Evolutionary conservation across 2,888 invertebrate species (phyloP).

Genomic region (Philonicus albiceps): DNA sequence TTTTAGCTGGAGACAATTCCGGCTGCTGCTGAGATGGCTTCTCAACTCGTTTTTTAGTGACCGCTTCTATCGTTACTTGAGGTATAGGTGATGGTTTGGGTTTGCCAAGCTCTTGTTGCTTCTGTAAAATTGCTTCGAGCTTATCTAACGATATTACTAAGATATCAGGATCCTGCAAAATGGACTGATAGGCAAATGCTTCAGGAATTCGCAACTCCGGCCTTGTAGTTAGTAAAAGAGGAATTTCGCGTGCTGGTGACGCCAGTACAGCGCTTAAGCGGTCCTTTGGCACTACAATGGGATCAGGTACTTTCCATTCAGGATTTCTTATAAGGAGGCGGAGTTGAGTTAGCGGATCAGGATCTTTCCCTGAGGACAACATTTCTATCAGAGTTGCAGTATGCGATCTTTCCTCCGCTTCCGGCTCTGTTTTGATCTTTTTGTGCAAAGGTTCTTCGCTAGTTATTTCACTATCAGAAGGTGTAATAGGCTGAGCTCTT

Average conservation of each 20-base stretch:
- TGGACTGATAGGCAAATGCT: constrained; percentile 75
- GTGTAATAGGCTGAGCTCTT: neutral
- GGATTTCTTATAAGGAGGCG: constrained; percentile 73
- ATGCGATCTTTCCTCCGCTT: constrained; percentile 55
- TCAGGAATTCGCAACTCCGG: constrained; percentile 79
- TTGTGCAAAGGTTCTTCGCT: constrained; percentile 65
- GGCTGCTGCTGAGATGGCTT: constrained; percentile 36
- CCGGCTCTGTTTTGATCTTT: constrained; percentile 65
- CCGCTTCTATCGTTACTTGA: constrained; percentile 51
- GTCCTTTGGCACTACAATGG: constrained; percentile 80
- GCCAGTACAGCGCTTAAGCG: constrained; percentile 74
- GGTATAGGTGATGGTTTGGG: constrained; percentile 47
- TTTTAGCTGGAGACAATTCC: constrained; percentile 43
- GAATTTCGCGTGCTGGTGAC: constrained; percentile 79
- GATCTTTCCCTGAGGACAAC: constrained; percentile 64
- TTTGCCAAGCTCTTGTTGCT: constrained; percentile 61
- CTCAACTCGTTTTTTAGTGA: constrained; percentile 45
- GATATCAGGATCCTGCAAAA: constrained; percentile 80
- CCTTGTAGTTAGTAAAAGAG: constrained; percentile 73
- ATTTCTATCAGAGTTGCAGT: constrained; percentile 62
- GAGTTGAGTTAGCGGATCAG: constrained; percentile 75
- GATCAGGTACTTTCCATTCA: constrained; percentile 80
- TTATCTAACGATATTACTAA: constrained; percentile 79
- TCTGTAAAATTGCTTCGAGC: constrained; percentile 71
- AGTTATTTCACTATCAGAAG: constrained; percentile 50